A percentile compares a stretch with the other conserved stretches of the same genome.
Evolutionary conservation across 2,797 vertebrate species (phyloP).

Genomic region (Heliangelus exortis): DNA sequence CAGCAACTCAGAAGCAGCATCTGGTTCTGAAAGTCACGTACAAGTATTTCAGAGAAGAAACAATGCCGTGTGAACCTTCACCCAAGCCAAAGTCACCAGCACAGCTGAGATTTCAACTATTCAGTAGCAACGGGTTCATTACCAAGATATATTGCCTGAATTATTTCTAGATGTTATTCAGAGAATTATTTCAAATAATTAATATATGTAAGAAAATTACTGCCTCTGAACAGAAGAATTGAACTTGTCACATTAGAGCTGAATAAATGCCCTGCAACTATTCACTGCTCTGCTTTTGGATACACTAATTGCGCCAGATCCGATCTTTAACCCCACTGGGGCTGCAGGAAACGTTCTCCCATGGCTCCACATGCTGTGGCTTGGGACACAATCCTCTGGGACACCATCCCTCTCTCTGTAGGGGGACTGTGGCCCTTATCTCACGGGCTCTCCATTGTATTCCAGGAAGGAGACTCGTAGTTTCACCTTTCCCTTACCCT

Average conservation of each 20-base stretch:
- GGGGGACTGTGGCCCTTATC: conserved; percentile 15
- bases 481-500: conserved; percentile 1
- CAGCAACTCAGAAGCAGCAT: conserved; percentile 36
- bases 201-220: conserved; percentile 67
- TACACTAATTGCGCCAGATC: conserved; percentile 36
- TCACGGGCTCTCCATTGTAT: neutral
- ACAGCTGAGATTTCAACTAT: conserved; percentile 51
- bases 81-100: conserved; percentile 47
- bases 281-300: conserved; percentile 39
- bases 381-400: neutral
- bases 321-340: conserved; percentile 36
- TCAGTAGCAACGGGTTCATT: conserved; percentile 24
- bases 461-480: neutral
- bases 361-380: neutral
- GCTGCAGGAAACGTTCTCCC: neutral
- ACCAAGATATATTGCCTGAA: conserved; percentile 65
- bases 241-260: conserved; percentile 55
- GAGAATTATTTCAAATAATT: conserved; percentile 69
- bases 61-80: conserved; percentile 55
- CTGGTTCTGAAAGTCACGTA: conserved; percentile 68
- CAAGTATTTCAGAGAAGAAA: conserved; percentile 50
- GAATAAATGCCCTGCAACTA: conserved; percentile 53
- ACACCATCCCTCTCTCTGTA: neutral
- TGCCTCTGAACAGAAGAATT: conserved; percentile 60
- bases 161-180: conserved; percentile 66